Base-by-base conservation (phyloP, 2,888 invertebrate genomes). In the Amphipyra berbera region DNA sequence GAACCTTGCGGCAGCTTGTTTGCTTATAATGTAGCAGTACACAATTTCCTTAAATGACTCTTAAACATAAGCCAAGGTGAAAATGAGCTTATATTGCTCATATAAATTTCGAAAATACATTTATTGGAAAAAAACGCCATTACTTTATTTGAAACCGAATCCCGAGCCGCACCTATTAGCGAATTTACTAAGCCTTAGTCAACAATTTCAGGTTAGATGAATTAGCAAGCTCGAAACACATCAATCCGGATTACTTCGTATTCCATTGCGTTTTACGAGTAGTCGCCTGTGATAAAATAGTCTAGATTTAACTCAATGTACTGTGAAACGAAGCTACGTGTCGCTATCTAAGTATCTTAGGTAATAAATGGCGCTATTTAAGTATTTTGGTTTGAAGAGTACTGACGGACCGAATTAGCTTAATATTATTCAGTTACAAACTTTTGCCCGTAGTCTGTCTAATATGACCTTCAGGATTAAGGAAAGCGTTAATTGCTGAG, bases 231-330 rank as follows among this genome's bases (percentile, higher is more conserved):
- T 30, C 52, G 44, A 53, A 15, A 41, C 30, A 45, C 46, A 57
- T 61, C 33, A 50, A 54, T 54, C 45, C 38, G 13, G 49, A 61
- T 66, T 37, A 53, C 40, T 71, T 50, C 44, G 15, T 65, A 58
- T 70, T 56, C 53, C 60, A 68, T 63, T 68, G 73, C 62, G 38
- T 52, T 73, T 73, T 52, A 61, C 48, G 60, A 61, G 41, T 41
- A 40, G 37, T 50, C 33, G 37, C 48, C n/a, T 33, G 21, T 27
- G 35, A 58, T 71, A 42, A 71, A 58, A 57, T 48, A 52, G 47
- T 57, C 33, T 44, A 57, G 35, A 74, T 47, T 47, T 40, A 53
- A 47, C 33, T 44, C 42, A 75, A 48, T 70, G 56, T 63, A 50
- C 63, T 53, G 70, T 56, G 30, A 59, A 68, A 62, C 15, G 40